phyloP scores from a whole-genome alignment of 2,888 invertebrate genomes.

The Tigriopus californicus region DNA sequence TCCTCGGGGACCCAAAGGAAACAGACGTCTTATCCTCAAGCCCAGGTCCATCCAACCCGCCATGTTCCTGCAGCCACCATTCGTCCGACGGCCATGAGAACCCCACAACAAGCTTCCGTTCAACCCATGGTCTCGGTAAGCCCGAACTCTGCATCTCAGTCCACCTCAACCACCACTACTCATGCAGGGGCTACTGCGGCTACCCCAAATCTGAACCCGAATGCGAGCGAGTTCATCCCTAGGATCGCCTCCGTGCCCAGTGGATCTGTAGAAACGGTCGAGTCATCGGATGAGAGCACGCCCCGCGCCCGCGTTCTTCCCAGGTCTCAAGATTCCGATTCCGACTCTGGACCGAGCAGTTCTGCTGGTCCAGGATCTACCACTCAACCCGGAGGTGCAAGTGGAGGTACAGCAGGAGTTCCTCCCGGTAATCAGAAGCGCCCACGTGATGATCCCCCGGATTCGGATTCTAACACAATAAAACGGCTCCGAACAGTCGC shows the following conservation, averaged over 20 bases:
- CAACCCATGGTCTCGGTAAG: constrained; percentile 7
- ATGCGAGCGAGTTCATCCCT: constrained; percentile 10
- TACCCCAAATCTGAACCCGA: not conserved
- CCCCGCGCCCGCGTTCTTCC: not conserved
- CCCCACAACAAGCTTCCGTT: not conserved
- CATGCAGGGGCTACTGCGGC: not conserved
- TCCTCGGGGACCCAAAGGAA: constrained; percentile 26
- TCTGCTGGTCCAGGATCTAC: not conserved
- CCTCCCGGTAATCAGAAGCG: not conserved
- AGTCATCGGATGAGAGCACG: not conserved
- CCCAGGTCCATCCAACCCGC: constrained; percentile 53
- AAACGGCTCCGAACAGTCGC: not conserved
- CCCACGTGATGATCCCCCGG: not conserved
- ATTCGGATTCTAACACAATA: too few relatives aligned
- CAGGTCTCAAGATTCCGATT: not conserved
- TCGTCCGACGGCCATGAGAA: not conserved
- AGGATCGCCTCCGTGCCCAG: not conserved
- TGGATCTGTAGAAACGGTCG: not conserved
- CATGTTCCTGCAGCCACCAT: not conserved
- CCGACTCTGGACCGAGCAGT: not conserved
- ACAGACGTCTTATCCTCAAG: constrained; percentile 38
- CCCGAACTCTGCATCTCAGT: constrained; percentile 1
- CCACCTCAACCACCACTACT: too few relatives aligned
- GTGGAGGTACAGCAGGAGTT: not conserved
- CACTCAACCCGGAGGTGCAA: not conserved